These are phyloP conservation scores for Anthophora plumipes DNA, from an alignment of 2,888 invertebrate genomes.

Conservation along the genomic window DNA sequence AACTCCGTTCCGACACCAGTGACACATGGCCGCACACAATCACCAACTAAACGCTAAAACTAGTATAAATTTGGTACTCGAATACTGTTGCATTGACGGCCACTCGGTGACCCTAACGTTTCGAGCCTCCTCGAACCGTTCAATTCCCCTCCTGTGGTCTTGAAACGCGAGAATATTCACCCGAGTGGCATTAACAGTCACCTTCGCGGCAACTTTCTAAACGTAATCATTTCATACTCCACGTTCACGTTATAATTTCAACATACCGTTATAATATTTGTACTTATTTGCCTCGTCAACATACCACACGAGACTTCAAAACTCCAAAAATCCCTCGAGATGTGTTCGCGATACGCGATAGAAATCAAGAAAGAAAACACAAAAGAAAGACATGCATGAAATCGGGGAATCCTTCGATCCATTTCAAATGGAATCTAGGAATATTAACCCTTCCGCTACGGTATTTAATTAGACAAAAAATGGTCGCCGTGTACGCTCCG, in stretches of 20 bases:
- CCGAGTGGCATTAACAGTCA: background rate
- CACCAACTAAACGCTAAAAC: background rate
- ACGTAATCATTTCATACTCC: background rate
- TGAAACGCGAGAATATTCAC: background rate
- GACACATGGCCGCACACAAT: background rate
- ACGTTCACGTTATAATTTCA: background rate
- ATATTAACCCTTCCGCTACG: too few relatives aligned
- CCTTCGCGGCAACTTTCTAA: background rate
- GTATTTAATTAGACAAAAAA: too few relatives aligned
- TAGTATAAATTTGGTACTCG: constrained; percentile 11
- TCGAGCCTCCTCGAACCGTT: background rate
- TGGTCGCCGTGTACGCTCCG: too few relatives aligned
- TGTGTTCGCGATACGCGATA: background rate
- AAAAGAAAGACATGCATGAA: background rate
- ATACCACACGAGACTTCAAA: constrained; percentile 1
- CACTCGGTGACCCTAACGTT: background rate
- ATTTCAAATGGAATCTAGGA: too few relatives aligned
- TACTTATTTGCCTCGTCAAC: constrained; percentile 4
- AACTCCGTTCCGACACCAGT: background rate
- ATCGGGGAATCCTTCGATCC: too few relatives aligned
- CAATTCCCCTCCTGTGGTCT: background rate
- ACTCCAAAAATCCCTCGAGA: constrained; percentile 9
- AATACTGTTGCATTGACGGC: constrained; percentile 13
- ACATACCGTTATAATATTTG: constrained; percentile 2
- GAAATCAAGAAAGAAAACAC: background rate